A percentile compares a stretch with the other conserved stretches of the same genome.
These are phyloP conservation scores for Tetrax tetrax DNA, from an alignment of 2,113 vertebrate genomes.

Conservation along the genomic window DNA sequence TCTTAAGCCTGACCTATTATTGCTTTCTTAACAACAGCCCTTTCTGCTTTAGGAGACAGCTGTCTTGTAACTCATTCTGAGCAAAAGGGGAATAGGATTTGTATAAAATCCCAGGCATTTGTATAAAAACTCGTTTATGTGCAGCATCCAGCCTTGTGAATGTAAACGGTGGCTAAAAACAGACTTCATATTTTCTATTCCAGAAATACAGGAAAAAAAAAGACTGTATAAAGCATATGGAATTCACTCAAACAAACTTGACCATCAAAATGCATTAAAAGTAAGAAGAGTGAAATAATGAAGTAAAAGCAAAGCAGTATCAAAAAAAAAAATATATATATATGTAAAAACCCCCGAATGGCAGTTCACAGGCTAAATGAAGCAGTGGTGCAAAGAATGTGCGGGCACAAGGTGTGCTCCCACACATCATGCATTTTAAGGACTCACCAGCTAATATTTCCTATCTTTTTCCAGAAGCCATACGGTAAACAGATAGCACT, in stretches of 20 bases:
- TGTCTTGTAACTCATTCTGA: not conserved
- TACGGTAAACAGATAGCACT: slow-evolving; percentile 83
- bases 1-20: slow-evolving; percentile 30
- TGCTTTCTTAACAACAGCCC: slow-evolving; percentile 28
- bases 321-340: not conserved
- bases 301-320: not conserved
- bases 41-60: slow-evolving; percentile 34
- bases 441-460: slow-evolving; percentile 66
- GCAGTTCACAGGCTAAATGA: not conserved
- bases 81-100: not conserved
- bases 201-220: not conserved
- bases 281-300: not conserved
- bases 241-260: not conserved
- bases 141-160: slow-evolving; percentile 27
- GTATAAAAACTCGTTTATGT: slow-evolving; percentile 33
- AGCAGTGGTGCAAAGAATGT: not conserved
- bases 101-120: slow-evolving; percentile 8
- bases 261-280: not conserved
- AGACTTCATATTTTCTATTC: not conserved
- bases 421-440: slow-evolving; percentile 47
- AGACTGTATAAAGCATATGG: not conserved
- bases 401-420: not conserved
- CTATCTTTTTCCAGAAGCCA: slow-evolving; percentile 71
- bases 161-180: slow-evolving; percentile 6
- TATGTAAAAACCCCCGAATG: too few species aligned